phyloP scores from a whole-genome alignment of 2,113 vertebrate genomes.

The Bolborhynchus lineola region DNA sequence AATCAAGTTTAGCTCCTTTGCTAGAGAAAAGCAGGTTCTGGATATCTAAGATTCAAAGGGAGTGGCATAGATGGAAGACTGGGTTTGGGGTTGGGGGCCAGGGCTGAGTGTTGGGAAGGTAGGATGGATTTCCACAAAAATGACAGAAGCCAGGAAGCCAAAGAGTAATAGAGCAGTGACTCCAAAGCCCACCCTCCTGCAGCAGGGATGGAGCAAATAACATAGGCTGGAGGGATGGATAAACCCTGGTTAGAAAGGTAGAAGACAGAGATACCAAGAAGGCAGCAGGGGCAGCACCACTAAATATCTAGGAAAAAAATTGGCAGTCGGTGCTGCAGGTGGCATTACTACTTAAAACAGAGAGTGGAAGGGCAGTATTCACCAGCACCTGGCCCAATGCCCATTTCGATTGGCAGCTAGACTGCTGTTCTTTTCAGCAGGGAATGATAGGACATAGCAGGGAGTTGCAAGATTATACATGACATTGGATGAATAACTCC shows the following conservation, averaged over 20 bases:
- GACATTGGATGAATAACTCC: neutral
- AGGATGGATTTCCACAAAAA: neutral
- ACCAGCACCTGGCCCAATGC: neutral
- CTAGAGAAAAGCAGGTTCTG: neutral
- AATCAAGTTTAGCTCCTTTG: neutral
- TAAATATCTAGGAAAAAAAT: fast-evolving
- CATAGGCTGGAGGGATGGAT: neutral
- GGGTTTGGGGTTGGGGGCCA: neutral
- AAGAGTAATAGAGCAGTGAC: neutral
- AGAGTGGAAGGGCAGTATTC: neutral
- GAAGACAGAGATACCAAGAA: neutral
- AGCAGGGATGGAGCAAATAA: neutral
- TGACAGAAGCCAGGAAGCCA: neutral
- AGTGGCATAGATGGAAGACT: neutral
- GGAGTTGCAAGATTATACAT: neutral
- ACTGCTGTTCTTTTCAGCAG: neutral
- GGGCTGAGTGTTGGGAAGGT: neutral
- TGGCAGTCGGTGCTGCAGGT: neutral
- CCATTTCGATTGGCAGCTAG: neutral
- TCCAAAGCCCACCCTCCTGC: neutral
- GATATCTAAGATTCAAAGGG: neutral
- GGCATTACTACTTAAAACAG: neutral
- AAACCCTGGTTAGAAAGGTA: neutral
- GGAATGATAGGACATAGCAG: neutral
- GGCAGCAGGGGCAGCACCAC: neutral